Evolutionary conservation across 2,888 invertebrate species (phyloP), one percentile per base, ranked within the genome.

Genomic region (Metalampra italica): DNA sequence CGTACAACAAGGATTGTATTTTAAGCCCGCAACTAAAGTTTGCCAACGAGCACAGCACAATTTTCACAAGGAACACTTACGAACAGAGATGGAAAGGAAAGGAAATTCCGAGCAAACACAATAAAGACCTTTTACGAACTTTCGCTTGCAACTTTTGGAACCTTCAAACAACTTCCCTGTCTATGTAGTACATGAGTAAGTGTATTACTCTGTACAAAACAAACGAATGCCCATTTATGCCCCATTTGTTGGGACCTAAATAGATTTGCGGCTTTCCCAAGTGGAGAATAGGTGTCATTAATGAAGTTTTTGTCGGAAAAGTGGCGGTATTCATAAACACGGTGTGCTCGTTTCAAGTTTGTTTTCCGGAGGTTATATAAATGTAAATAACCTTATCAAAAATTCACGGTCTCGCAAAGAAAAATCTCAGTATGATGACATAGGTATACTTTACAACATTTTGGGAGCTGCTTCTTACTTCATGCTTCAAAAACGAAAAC

Each of bases 11-110:
- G 65, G 59, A 67, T 73, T 68, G 57, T 61, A 64, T 71, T 73
- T 74, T 67, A 75, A 72, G 62, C 54, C 52, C 59, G 55, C 56
- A 62, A 67, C 65, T 61, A 42, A 65, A 75, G 66, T 78, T 75
- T 64, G 49, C 58, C 53, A 55, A 56, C 57, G 60, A 66, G 56
- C 66, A 64, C 56, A 57, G 63, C 55, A 66, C 66, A 68, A 68
- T 73, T 75, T 67, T 59, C 62, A 60, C 51, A 50, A 36, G 56
- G 61, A 66, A 60, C 58, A 62, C 60, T 63, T 64, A 59, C 57
- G 60, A 77, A 75, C 68, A 70, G 72, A 70, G 71, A 74, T 65
- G 66, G 68, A 65, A 68, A 67, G 64, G 67, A 70, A 77, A 75
- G 67, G 61, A 68, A 78, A 75, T 76, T 71, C 62, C 56, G 43